phyloP scores from a whole-genome alignment of 2,113 vertebrate species.

The Lepidothrix coronata region DNA sequence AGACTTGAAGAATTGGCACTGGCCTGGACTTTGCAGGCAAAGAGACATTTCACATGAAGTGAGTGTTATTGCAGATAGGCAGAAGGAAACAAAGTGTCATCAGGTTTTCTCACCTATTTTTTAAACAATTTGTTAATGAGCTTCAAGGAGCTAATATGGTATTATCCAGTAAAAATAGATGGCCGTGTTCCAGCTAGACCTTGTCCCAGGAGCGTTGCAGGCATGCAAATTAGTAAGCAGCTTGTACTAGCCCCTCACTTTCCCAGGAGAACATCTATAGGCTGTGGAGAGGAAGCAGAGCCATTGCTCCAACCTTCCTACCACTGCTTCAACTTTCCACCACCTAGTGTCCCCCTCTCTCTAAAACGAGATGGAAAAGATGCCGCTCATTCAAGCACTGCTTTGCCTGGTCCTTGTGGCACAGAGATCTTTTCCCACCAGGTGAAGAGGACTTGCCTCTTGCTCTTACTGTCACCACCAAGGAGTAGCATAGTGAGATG shows the following conservation, averaged over 20 bases:
- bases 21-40: not conserved
- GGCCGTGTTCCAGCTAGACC: not conserved
- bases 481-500: not conserved
- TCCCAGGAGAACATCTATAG: not conserved
- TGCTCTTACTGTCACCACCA: not conserved
- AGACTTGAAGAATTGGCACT: not conserved
- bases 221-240: not conserved
- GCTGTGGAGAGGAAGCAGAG: not conserved
- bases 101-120: not conserved
- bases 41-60: not conserved
- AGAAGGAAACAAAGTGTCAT: not conserved
- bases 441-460: not conserved
- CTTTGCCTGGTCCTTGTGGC: not conserved
- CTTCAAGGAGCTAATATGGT: not conserved
- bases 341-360: not conserved
- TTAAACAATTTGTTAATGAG: not conserved
- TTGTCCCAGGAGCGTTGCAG: not conserved
- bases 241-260: not conserved
- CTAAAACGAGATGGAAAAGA: not conserved
- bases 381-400: accelerated
- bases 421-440: accelerated
- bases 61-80: not conserved
- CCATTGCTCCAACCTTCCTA: not conserved
- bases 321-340: not conserved
- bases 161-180: not conserved